phyloP scores from a whole-genome alignment of 2,888 invertebrate species.

The Eustalomyia histrio region DNA sequence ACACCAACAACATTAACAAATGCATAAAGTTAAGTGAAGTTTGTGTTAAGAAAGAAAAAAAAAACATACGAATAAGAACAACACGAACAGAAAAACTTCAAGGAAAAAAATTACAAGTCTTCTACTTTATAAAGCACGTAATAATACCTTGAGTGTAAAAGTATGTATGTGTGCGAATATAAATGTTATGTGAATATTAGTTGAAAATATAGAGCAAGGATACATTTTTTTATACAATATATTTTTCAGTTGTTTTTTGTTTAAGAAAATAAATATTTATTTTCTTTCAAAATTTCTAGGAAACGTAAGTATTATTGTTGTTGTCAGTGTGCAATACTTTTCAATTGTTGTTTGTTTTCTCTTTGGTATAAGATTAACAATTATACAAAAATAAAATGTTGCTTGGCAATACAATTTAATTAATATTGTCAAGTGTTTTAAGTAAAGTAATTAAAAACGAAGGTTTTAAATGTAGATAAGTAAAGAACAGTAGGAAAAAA shows the following conservation, averaged over 20 bases:
- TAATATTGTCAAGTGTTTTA: slow-evolving; percentile 60
- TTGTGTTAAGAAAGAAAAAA: slow-evolving; percentile 4
- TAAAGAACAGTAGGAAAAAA: neutral
- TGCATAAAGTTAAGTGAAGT: slow-evolving; percentile 37
- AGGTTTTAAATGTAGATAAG: neutral
- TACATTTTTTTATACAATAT: slow-evolving; percentile 36
- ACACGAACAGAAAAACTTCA: neutral
- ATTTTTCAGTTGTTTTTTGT: slow-evolving; percentile 22
- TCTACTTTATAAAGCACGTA: slow-evolving; percentile 52
- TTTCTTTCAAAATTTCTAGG: slow-evolving; percentile 10
- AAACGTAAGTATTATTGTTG: slow-evolving; percentile 23
- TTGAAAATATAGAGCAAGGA: slow-evolving; percentile 58
- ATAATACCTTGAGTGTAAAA: slow-evolving; percentile 41
- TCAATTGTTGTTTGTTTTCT: neutral
- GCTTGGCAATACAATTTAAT: slow-evolving; percentile 59
- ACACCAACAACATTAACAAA: neutral
- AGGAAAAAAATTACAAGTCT: slow-evolving; percentile 29
- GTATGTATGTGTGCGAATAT: slow-evolving; percentile 4
- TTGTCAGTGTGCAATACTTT: neutral
- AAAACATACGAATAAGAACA: neutral
- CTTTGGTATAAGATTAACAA: slow-evolving; percentile 29
- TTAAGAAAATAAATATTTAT: slow-evolving; percentile 6
- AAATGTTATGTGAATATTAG: slow-evolving; percentile 16
- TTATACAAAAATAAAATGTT: slow-evolving; percentile 40
- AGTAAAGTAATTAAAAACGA: slow-evolving; percentile 11